Base-by-base conservation (phyloP, 2,888 invertebrate species). In the Thymelicus acteon region DNA sequence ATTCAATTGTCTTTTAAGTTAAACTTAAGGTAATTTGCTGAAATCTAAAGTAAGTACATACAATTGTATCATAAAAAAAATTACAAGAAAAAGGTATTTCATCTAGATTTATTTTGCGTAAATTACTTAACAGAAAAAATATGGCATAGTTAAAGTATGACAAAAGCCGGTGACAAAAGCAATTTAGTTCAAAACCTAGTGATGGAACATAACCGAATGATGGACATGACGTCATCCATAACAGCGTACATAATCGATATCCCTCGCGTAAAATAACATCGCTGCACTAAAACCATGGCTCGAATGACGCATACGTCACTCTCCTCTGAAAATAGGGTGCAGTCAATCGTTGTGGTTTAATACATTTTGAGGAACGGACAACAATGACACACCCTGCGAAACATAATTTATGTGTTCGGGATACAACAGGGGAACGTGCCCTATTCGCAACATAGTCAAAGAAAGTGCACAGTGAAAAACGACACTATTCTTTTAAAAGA, bases 281-380 rank as follows among this genome's bases (percentile, higher is more conserved):
- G 66, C 78, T 73, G 47, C 82, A 79, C 81, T 77, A 80, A 82
- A 79, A 75, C 71, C 67, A 63, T 40, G 47, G 57, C 57, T 58
- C 39, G 58, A 69, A 58, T 69, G 62, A 69, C 69, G 69, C 69
- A 85, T 85, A 85, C 85, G 87, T 90, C 88, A 89, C 82, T 83
- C 78, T 77, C 78, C 60, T 75, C 74, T 60, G 70, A 72, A 72
- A 79, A 74, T 79, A 79, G 85, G 87, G 87, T 80, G 85, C 86
- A 91, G 91, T 91, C 90, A 89, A 91, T 91, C 86, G 85, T 82
- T 87, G 91, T 78, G 90, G 91, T 90, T 89, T 89, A 85, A 87
- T 88, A 86, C 86, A 87, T 88, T 86, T 87, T 82, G 84, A 85
- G 85, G 79, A 83, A 83, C 79, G 85, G 81, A 85, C 83, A 85